Conservation (phyloP, 2,797 vertebrate species). For the Prunella strophiata region DNA sequence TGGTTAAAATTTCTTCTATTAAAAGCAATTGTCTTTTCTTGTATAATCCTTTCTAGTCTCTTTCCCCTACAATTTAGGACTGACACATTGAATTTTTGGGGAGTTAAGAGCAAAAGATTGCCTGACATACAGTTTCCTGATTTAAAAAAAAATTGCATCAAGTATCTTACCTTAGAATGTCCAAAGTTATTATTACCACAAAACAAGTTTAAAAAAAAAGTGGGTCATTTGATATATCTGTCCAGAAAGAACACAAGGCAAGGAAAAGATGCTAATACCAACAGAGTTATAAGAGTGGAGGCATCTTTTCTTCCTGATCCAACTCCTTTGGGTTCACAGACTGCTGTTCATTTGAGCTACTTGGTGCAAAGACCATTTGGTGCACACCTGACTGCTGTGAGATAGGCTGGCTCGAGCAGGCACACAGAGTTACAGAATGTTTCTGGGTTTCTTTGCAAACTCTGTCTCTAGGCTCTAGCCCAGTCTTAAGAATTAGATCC, state of each 20-base stretch:
- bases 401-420: neutral
- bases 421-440: neutral
- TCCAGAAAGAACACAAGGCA: rapidly evolving
- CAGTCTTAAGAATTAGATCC: neutral
- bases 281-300: neutral
- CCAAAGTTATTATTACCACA: neutral
- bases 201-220: neutral
- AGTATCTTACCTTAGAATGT: neutral
- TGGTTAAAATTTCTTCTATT: neutral
- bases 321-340: neutral
- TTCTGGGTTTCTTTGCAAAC: neutral
- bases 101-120: neutral
- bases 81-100: neutral
- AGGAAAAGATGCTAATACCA: neutral
- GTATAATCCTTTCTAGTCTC: neutral
- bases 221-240: neutral
- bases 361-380: neutral
- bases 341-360: neutral
- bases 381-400: too few species aligned
- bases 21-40: neutral
- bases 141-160: neutral
- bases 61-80: neutral
- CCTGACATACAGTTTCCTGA: neutral
- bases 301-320: neutral
- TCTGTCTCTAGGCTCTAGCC: neutral